Base-by-base conservation (phyloP, 2,888 invertebrate genomes). In the Polyommatus iphigenia region DNA sequence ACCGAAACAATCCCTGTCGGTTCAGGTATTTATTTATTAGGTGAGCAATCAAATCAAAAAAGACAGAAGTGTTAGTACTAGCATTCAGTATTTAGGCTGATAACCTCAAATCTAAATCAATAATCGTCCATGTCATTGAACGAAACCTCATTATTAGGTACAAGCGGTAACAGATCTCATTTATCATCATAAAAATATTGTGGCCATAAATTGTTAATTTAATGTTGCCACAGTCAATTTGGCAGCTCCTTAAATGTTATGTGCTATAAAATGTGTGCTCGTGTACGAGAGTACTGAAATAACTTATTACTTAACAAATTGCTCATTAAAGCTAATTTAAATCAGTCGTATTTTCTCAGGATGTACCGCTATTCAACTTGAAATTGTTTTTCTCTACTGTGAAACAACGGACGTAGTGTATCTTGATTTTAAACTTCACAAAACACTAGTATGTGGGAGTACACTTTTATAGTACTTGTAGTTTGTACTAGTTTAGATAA, bases 181-280 rank as follows among this genome's bases (percentile, higher is more conserved):
- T 67, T 67, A 18, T 29, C 67, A 32, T 32, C 67, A 67, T 67
- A 67, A 67, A 67, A 67, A 15, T 67, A 29, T 29, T 4, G 67
- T 24, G 29, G 67, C 18, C 29, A 18, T 29, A 29, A 15, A 67
- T 67, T 67, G 29, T 29, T 67, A 67, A 67, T 67, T 67, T 67
- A 67, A 67, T 67, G 29, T 29, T 10, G 67, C 67, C 67, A 67
- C 67, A 67, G 32, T 32, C 67, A 67, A 67, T 67, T 67, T 13
- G 29, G 29, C 67, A 67, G 67, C 29, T 67, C 67, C 67, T 67
- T 32, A 67, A 67, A 32, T 6, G 67, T 67, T 67, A 67, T 32
- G 29, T 32, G 29, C 67, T 18, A 67, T 67, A 67, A 67, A 67
- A 67, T 67, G 67, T 67, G 67, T 24, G 62, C 8, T 4, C 59